phyloP scores from a whole-genome alignment of 1,140 invertebrate species.

The Mya arenaria region DNA sequence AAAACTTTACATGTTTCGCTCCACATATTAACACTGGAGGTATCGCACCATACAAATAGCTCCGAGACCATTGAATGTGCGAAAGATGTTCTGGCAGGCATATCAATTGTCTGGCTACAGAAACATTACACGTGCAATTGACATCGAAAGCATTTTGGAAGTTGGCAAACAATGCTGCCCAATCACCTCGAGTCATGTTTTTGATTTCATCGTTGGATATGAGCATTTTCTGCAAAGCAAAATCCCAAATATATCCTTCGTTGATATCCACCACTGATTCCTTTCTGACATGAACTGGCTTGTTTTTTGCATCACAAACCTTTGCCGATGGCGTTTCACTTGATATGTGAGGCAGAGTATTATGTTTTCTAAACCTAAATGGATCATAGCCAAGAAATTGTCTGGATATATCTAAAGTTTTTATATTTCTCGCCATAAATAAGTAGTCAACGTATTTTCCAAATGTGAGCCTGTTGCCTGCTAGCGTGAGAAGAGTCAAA shows the following conservation, averaged over 20 bases:
- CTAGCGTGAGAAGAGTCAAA: neutral
- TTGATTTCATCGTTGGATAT: no score
- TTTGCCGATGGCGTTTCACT: neutral
- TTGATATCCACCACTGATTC: no score
- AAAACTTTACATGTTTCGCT: neutral
- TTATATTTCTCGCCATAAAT: neutral
- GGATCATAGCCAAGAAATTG: conserved; percentile 42
- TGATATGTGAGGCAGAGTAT: neutral
- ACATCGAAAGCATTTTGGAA: neutral
- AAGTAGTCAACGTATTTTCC: neutral
- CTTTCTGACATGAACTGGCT: no score
- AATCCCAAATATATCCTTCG: no score
- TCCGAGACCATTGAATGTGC: neutral
- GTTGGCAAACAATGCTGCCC: no score
- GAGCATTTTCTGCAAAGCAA: no score
- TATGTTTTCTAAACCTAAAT: neutral
- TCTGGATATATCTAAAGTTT: conserved; percentile 20
- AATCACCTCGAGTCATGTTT: no score
- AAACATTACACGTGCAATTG: neutral
- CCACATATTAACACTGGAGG: neutral
- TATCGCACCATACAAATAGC: neutral
- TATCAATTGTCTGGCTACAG: neutral
- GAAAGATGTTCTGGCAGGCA: neutral
- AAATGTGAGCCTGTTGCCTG: conserved; percentile 36
- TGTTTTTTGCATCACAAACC: neutral